These are phyloP conservation scores for Chloroceryle aenea DNA, from an alignment of 2,113 vertebrate species.

Conservation along the genomic window DNA sequence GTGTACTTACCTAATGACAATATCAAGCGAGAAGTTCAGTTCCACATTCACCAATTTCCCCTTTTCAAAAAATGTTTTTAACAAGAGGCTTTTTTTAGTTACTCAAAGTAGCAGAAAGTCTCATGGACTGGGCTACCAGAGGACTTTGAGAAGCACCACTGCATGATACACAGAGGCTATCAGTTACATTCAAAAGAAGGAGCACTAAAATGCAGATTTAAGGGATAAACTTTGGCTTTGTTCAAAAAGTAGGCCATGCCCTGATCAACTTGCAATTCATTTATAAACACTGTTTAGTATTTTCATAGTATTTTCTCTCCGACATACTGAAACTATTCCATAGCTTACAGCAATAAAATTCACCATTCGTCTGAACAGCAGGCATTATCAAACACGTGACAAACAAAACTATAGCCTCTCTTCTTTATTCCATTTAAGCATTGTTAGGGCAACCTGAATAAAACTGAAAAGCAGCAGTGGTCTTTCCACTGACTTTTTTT, in stretches of 20 bases:
- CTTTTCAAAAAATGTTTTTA: background rate
- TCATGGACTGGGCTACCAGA: background rate
- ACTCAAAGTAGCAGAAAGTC: background rate
- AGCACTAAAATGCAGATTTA: background rate
- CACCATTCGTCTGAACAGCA: background rate
- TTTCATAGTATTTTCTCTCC: background rate
- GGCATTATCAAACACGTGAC: background rate
- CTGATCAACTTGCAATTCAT: background rate
- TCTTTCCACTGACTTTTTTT: background rate
- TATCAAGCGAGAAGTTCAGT: background rate
- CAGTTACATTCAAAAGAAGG: fast-evolving
- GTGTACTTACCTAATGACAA: background rate
- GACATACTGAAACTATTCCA: background rate
- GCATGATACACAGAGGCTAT: background rate
- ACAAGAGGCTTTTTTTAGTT: background rate
- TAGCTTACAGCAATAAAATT: background rate
- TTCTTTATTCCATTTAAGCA: background rate
- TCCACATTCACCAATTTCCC: background rate
- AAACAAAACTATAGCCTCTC: background rate
- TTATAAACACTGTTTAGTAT: background rate
- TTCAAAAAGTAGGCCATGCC: background rate
- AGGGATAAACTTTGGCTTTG: background rate
- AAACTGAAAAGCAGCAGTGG: background rate
- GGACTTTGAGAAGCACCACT: background rate
- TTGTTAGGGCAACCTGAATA: background rate